Base-by-base conservation (phyloP, 2,797 vertebrate species). In the Acanthurus lineatus region DNA sequence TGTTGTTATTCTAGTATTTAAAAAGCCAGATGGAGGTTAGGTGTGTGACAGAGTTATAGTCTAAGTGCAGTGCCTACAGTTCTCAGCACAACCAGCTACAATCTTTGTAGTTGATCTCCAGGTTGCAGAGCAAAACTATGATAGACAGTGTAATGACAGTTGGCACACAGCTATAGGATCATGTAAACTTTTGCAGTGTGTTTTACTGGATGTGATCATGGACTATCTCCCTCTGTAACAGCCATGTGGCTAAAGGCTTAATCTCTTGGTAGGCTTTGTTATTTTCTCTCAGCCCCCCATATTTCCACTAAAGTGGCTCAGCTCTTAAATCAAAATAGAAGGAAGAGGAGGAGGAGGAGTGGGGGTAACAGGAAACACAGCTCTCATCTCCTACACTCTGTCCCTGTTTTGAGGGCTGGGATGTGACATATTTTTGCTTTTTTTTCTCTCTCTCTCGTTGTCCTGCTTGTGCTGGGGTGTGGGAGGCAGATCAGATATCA, bases 401-500 rank as follows among this genome's bases (percentile, higher is more conserved):
- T 76, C 68, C 28, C 58, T 71, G 35, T 85, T 81, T 83, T 69
- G 49, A 68, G 28, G 60, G 15, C 71, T 74, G 69, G 73, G 81
- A 84, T 82, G 67, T 86, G 85, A 89, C 82, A 88, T 84, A 79
- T 83, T 82, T 82, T 69, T 57, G 45, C 19, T 28, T 69, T 53
- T 48, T 69, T 77, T 66, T 64, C 69, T 19, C 17, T 51, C 49
- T 62, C 38, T 73, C 52, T 59, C 67, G 56, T 77, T 89, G 83
- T 89, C 87, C 77, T 85, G 82, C 69, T 67, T 88, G 65, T 68
- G 84, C 52, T 56, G 71, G 74, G 84, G 88, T 71, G 84, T 82
- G 84, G 83, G 86, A 88, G 88, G 78, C 56, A 28, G 85, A 92
- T 91, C 88, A 89, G 78, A 88, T 92, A 81, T 86, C 88, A 66